phyloP scores from a whole-genome alignment of 2,888 invertebrate genomes.

The Sphaerophoria rueppellii region DNA sequence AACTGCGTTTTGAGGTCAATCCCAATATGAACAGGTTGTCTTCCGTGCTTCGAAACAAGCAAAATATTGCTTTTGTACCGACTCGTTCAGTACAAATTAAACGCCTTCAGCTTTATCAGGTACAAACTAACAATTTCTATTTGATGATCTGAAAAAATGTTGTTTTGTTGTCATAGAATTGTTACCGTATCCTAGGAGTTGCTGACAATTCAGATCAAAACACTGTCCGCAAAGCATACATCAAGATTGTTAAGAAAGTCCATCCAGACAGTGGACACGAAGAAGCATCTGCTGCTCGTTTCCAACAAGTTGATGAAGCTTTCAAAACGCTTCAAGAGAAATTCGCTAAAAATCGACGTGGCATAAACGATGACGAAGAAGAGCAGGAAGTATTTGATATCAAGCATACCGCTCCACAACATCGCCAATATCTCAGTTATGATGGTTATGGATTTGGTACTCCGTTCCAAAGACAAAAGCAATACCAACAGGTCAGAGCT shows the following conservation, averaged over 20 bases:
- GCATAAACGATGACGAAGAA: conserved; percentile 82
- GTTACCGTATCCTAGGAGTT: conserved; percentile 87
- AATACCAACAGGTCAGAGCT: conserved; percentile 87
- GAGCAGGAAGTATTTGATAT: conserved; percentile 86
- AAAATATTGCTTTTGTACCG: not conserved
- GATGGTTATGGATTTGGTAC: conserved; percentile 92
- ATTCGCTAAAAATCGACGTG: conserved; percentile 85
- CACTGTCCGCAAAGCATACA: conserved; percentile 87
- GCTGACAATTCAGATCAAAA: conserved; percentile 88
- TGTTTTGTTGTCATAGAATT: conserved; percentile 83
- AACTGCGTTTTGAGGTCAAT: not conserved
- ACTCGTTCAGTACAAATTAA: conserved; percentile 74
- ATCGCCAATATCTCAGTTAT: conserved; percentile 88
- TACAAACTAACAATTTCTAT: conserved; percentile 15
- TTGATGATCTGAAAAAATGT: not conserved
- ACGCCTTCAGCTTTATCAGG: conserved; percentile 75
- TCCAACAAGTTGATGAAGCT: conserved; percentile 89
- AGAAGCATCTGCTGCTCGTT: conserved; percentile 88
- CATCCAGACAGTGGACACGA: conserved; percentile 92
- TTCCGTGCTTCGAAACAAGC: conserved; percentile 23
- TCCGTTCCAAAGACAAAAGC: conserved; percentile 90
- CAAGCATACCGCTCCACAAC: conserved; percentile 94
- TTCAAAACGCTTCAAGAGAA: conserved; percentile 88
- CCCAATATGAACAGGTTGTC: conserved; percentile 1
- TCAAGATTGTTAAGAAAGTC: conserved; percentile 89